Evolutionary conservation across 2,888 invertebrate genomes (phyloP).

Genomic region (Myopa tessellatipennis): DNA sequence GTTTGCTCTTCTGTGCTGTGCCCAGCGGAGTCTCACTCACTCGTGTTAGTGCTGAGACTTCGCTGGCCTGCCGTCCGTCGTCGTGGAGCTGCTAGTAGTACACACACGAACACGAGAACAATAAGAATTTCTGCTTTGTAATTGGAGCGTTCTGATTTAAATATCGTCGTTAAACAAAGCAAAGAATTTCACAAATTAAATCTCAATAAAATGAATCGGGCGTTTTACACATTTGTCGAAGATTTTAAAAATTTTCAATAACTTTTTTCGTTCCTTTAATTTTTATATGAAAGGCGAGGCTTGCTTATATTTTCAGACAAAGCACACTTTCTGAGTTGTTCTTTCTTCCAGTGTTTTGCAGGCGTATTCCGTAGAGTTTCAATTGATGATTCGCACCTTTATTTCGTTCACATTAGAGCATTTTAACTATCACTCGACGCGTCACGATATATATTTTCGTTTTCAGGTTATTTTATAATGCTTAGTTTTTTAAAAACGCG

Average conservation of each 20-base stretch:
- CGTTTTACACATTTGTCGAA: not conserved
- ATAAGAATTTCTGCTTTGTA: constrained; percentile 33
- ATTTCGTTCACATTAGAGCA: not conserved
- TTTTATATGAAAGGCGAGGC: not conserved
- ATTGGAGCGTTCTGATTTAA: constrained; percentile 7
- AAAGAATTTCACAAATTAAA: constrained; percentile 31
- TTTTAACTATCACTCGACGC: not conserved
- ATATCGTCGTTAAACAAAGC: not conserved
- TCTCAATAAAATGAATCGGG: too few relatives aligned
- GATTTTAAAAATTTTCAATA: not conserved
- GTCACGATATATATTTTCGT: not conserved
- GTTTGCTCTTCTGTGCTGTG: constrained; percentile 32
- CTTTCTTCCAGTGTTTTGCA: constrained; percentile 45
- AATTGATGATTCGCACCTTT: constrained; percentile 26
- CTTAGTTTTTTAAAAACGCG: not conserved
- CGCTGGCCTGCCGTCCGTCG: constrained; percentile 18
- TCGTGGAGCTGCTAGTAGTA: constrained; percentile 1
- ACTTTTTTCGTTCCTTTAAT: not conserved
- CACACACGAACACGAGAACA: constrained; percentile 15
- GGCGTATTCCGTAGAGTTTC: constrained; percentile 40
- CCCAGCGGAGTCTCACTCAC: constrained; percentile 49
- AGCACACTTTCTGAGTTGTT: constrained; percentile 46
- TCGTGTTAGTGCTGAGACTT: constrained; percentile 37
- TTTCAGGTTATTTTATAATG: not conserved
- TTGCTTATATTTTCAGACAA: constrained; percentile 38